Base-by-base conservation (phyloP, 2,113 vertebrate genomes). In the Heteronetta atricapilla region DNA sequence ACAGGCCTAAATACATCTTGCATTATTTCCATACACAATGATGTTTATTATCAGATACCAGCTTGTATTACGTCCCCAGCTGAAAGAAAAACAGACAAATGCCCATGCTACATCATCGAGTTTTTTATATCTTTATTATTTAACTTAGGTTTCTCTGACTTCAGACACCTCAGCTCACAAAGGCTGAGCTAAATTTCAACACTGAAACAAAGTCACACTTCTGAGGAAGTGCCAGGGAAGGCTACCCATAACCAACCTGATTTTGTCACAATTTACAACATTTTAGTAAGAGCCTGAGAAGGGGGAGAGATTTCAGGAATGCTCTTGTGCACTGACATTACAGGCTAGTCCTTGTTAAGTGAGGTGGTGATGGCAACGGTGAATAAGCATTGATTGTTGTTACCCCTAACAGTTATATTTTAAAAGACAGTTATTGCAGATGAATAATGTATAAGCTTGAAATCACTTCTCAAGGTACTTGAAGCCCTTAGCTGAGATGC, bases 401-500 rank as follows among this genome's bases (percentile, higher is more conserved):
- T 89, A 77, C 77, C 56, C 67, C 55, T 48, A 69, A 74, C 68
- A 82, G 42, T 56, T 66, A 40, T 8, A 34, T 80, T 91, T 92
- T 84, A 63, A 59, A 81, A 42, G 40, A n/a, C 28, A 50, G 75
- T 29, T 95, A 48, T 22, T 68, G 81, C 75, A 64, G 58, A 79
- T 95, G 69, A 96, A 96, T 95, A 91, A 97, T 91, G 62, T 26
- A 95, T 86, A 21, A 93, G 60, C 60, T 68, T 67, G 62, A 85
- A 86, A 95, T 89, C 59, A 48, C 74, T 89, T 95, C 92, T 74
- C 31, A 3, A 73, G 59, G 66, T 74, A 68, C 75, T 48, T 6
- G 36, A 77, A 89, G 87, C 40, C 56, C 59, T 16, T 52, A 59
- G 81, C 52, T 59, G 93, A 83, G 68, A 28, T n/a, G 75, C 75